A percentile compares a stretch with the other conserved stretches of the same genome.
Conservation (phyloP, 2,113 vertebrate genomes). For the Alethe castanea region DNA sequence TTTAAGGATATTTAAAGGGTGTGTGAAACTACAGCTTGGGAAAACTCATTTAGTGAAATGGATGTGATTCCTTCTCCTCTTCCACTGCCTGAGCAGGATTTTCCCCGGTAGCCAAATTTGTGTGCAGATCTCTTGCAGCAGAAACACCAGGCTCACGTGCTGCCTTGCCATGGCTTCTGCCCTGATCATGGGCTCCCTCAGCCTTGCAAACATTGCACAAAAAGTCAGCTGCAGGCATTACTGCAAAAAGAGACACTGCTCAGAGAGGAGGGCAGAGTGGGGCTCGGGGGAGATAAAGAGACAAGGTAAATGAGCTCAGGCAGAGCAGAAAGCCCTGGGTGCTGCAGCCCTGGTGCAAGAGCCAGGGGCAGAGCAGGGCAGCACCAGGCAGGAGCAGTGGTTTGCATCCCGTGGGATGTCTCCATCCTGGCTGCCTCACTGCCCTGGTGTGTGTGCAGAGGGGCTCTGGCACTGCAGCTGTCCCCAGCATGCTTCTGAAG, state of each 20-base stretch:
- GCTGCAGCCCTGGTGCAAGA: background rate
- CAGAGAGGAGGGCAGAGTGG: background rate
- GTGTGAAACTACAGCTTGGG: constrained; percentile 35
- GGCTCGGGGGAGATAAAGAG: fast-evolving
- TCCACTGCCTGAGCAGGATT: background rate
- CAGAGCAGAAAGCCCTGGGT: background rate
- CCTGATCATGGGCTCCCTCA: background rate
- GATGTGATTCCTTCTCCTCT: background rate
- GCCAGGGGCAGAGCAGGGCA: fast-evolving
- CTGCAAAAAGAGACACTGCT: background rate
- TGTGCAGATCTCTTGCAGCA: background rate
- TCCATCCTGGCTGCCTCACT: fast-evolving
- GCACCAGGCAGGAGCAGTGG: background rate
- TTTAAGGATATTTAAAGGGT: constrained; percentile 41
- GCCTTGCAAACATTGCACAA: background rate
- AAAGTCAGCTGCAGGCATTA: background rate
- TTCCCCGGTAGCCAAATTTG: background rate
- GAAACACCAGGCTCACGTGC: fast-evolving
- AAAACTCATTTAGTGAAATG: constrained; percentile 2
- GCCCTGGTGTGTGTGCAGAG: background rate
- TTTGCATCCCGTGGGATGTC: background rate
- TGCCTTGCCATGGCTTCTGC: background rate
- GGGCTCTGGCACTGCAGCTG: background rate
- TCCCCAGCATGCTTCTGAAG: background rate
- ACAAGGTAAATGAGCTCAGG: fast-evolving